Evolutionary conservation across 1,140 invertebrate species (phyloP).

Genomic region (Ceratoteleas bidentatus): DNA sequence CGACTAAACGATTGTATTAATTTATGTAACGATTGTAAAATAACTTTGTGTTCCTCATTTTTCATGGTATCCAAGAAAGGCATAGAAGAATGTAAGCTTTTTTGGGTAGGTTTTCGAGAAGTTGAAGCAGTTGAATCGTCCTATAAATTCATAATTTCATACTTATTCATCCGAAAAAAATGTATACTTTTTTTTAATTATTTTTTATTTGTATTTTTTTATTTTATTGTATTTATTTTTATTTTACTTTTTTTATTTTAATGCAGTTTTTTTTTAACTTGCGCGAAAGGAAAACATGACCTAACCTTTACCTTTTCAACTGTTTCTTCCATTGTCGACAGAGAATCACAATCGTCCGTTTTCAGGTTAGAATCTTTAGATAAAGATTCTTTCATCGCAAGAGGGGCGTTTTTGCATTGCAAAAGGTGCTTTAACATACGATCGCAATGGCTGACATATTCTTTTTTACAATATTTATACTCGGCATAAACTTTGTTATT

Average conservation of each 20-base stretch:
- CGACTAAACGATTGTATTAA: constrained; percentile 13
- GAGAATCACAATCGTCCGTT: background rate
- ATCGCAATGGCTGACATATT: constrained; percentile 18
- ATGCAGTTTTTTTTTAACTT: no score
- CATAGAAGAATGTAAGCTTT: background rate
- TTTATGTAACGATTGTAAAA: no score
- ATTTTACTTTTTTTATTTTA: no score
- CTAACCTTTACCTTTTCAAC: constrained; percentile 1
- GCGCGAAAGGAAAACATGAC: background rate
- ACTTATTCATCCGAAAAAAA: no score
- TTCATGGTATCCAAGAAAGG: constrained; percentile 14
- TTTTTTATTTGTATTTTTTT: no score
- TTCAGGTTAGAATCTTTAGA: constrained; percentile 9
- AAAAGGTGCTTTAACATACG: constrained; percentile 23
- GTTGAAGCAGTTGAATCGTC: background rate
- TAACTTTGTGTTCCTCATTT: constrained; percentile 7
- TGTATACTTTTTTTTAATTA: no score
- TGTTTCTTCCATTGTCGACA: background rate
- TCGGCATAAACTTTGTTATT: constrained; percentile 21
- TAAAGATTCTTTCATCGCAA: constrained; percentile 17
- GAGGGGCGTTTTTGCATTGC: constrained; percentile 1
- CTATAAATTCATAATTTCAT: background rate
- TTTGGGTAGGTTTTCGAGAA: background rate
- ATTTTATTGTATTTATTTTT: no score
- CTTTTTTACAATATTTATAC: constrained; percentile 15